Percentiles rank a stretch among this genome's conserved stretches.
Evolutionary conservation across 2,888 invertebrate species (phyloP).

Genomic region (Didymodactylos carnosus): DNA sequence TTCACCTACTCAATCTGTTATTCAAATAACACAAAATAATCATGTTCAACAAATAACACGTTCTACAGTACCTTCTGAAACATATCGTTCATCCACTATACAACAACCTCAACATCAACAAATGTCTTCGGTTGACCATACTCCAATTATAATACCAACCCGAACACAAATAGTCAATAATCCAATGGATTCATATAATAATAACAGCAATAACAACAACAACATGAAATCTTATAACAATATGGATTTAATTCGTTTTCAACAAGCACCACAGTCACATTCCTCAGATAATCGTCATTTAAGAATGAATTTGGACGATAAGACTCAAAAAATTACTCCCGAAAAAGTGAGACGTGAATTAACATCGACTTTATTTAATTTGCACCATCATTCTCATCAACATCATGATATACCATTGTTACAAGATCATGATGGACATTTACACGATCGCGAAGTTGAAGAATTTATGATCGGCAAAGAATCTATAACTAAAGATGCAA

Average conservation of each 20-base stretch:
- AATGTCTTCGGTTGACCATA: neutral
- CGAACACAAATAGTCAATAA: neutral
- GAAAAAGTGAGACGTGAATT: neutral
- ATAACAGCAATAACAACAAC: too few species aligned
- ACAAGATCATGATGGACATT: too few species aligned
- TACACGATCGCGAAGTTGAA: neutral
- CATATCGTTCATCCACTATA: neutral
- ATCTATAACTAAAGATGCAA: too few species aligned
- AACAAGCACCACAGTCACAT: neutral
- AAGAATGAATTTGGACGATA: neutral
- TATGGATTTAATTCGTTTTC: neutral
- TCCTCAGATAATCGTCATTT: neutral
- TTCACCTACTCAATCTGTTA: too few species aligned
- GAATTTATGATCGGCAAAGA: neutral
- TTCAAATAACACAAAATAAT: too few species aligned
- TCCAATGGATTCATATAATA: neutral
- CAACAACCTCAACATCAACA: neutral
- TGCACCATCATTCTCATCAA: too few species aligned
- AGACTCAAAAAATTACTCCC: neutral
- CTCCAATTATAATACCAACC: too few species aligned
- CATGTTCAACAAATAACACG: too few species aligned
- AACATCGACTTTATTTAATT: too few species aligned
- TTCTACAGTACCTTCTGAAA: too few species aligned
- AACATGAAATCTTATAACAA: too few species aligned
- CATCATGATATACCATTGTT: too few species aligned